Base-by-base conservation (phyloP, 92 coral and sea anemone genomes). In the Isaurus tuberculatus region DNA sequence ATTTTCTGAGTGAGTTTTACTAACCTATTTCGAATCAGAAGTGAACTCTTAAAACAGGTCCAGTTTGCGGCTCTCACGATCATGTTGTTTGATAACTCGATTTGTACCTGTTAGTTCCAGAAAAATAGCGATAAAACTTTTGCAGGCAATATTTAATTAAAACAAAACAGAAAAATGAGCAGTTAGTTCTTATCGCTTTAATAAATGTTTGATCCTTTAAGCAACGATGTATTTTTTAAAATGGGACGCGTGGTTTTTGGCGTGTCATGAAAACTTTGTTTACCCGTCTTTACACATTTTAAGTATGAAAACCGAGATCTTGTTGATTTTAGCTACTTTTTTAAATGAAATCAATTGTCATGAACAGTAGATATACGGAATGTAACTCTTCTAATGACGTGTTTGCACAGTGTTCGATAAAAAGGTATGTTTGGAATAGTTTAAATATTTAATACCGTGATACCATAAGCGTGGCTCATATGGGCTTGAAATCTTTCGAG, bases 261-360 rank as follows among this genome's bases (percentile, higher is more conserved):
- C 51, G 20, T 77, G 82, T 32, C 49, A 20, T 74, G 43, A 0
- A 25, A 9, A 34, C 46, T 75, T 34, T 77, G 68, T 77, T 77
- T 77, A 77, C 82, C 10, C 51, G 70, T 17, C 11, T 77, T 77
- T 22, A 33, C 82, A 77, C 82, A 55, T 77, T 77, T 34, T 4
- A 34, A 77, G 55, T 58, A 58, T 77, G 70, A 77, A 77, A 77
- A 43, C 16, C 49, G 69, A 58, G 68, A 77, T 22, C 44, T 34
- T 77, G 55, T 77, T 77, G 82, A 32, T 77, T 77, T 77, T 77
- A 67, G 57, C 49, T 25, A 48, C 20, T 1, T 33, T 74, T 74
- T 58, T 29, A 25, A 57, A 23, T 57, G 34, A 58, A 57, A 10
- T 19, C 31, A 20, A 32, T 77, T 32, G 69, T 57, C 28, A 8